Percentiles rank a stretch among this genome's conserved stretches.
Evolutionary conservation across 2,888 invertebrate species (phyloP).

Genomic region (Lasioglossum marginatum): DNA sequence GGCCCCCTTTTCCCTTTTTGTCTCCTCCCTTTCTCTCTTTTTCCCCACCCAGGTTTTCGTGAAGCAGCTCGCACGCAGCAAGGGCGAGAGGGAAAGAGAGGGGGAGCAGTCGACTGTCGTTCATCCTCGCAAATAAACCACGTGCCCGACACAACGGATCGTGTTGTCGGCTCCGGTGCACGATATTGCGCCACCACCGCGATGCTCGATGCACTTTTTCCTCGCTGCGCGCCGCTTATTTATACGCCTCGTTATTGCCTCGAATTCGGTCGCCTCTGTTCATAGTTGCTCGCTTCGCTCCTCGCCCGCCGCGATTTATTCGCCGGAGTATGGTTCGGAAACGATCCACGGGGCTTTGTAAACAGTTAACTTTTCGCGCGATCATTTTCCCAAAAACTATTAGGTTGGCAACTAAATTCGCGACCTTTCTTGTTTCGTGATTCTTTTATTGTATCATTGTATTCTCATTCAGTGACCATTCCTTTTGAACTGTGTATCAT

Average conservation of each 20-base stretch:
- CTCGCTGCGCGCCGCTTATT: constrained; percentile 19
- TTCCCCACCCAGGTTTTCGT: constrained; percentile 4
- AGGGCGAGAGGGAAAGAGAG: not conserved
- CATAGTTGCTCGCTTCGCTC: not conserved
- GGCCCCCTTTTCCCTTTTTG: constrained; percentile 16
- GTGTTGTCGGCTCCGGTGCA: constrained; percentile 36
- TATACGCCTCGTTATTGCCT: constrained; percentile 31
- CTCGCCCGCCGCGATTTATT: not conserved
- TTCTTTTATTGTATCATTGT: too few relatives aligned
- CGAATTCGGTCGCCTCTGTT: constrained; percentile 21
- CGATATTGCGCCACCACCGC: constrained; percentile 57
- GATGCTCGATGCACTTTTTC: constrained; percentile 39
- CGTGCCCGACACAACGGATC: constrained; percentile 45
- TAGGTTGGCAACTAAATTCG: too few relatives aligned
- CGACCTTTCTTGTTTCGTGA: too few relatives aligned
- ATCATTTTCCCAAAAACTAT: too few relatives aligned
- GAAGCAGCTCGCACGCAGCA: not conserved
- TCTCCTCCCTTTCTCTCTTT: constrained; percentile 13
- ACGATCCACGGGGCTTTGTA: not conserved
- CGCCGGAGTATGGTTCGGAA: not conserved
- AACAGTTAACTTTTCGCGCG: not conserved
- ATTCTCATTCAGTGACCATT: too few relatives aligned
- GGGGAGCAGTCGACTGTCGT: not conserved
- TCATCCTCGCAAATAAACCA: constrained; percentile 71
- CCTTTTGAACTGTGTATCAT: too few relatives aligned